Base-by-base conservation (phyloP, 2,888 invertebrate species). In the Rhaphigaster nebulosa region DNA sequence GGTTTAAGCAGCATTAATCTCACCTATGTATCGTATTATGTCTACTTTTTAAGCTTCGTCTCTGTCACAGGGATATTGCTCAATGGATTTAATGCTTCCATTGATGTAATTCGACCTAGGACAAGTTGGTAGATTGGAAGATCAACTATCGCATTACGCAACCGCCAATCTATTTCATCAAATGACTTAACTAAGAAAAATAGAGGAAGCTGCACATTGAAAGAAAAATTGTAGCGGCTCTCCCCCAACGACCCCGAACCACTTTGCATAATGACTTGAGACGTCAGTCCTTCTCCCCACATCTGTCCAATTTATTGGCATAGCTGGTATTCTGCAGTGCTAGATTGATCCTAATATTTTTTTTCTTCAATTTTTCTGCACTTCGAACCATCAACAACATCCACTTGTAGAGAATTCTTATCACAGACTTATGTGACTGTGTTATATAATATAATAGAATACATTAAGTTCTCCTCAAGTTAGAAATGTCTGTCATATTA, bases 151-250 rank as follows among this genome's bases (percentile, higher is more conserved):
- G 1, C 23, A 38, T 38, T 76, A 38, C 38, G 23, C 70, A 76
- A 76, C 38, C 0, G 23, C 34, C 70, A 76, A 76, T 76, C 38
- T 26, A 76, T 76, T 38, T 76, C 34, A 38, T 76, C 70, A 76
- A 76, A 76, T 38, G 23, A 76, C 70, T 76, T 76, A 76, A 76
- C 70, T 76, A 76, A 76, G 70, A 76, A 76, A 38, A 76, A 76
- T 76, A 38, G 70, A 76, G 70, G 70, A 76, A 38, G 70, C 38
- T 23, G 20, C 38, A 76, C 38, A 76, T 76, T 76, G 70, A 76
- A 76, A 76, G 34, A 76, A 76, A 76, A 34, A 76, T 76, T 76
- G 70, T 20, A 20, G 13, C 65, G 13, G 65, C 65, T n/a, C 29
- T 13, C 3, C 38, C 70, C 34, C 38, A 38, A 18, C 18, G 70